Base-by-base conservation (phyloP, 2,113 vertebrate species). In the Tympanuchus pallidicinctus region DNA sequence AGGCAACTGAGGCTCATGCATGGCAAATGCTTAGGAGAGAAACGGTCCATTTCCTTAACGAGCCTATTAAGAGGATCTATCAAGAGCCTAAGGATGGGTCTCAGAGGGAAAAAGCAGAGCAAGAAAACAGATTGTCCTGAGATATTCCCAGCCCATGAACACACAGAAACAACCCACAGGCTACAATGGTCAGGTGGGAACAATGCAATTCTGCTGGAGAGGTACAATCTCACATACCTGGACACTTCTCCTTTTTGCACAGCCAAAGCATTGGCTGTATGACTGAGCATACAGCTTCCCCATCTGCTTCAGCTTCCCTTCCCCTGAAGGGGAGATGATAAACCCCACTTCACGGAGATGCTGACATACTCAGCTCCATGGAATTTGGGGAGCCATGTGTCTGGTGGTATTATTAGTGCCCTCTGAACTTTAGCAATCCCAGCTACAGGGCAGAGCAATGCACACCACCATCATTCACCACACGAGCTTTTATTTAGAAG, bases 31-130 rank as follows among this genome's bases (percentile, higher is more conserved):
- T 88, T 88, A 30, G 27, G 70, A 8, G 4, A 94, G 87, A 87
- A 59, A 30, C 17, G 40, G 52, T 88, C 87, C 50, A 59, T 80
- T 79, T 93, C 87, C 74, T 88, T 96, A 89, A 87, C 64, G 59
- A 95, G 71, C 71, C 73, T 42, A 80, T 73, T 84, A 95, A 89
- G 12, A 32, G 24, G 57, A 82, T 86, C 66, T 78, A 82, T 84
- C 78, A 91, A 74, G 82, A 56, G 30, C 22, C 13, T 72, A 86
- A 70, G 0, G 1, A 70, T 0, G 4, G 69, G 34, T 43, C 77
- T 84, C 65, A 69, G 60, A 85, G 90, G 86, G 82, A 45, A 88
- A 56, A 70, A 80, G 52, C 24, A 67, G 14, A 43, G n/a, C 40
- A 48, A 66, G 34, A 36, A 4, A 76, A 77, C 32, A 43, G 48